Base-by-base conservation (phyloP, 2,113 vertebrate genomes). In the Poeciliopsis turrubarensis region DNA sequence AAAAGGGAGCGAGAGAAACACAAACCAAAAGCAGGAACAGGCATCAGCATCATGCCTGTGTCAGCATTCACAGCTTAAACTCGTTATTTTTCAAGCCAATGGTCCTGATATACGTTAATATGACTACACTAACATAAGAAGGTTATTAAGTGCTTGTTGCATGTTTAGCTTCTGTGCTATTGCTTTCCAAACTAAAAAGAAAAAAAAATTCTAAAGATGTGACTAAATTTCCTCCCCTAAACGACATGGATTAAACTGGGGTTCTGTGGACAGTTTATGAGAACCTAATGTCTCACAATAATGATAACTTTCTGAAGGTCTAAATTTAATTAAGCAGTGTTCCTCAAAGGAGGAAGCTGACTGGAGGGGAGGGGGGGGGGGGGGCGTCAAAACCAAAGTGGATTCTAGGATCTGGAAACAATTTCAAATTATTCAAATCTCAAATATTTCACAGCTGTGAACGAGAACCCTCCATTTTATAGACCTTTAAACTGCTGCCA, bases 1-100 rank as follows among this genome's bases (percentile, higher is more conserved):
- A 68, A 57, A 57, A 22, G 7, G 34, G 39, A 41, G 47, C 25
- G 47, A 54, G 78, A 85, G 86, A 83, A 76, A 31, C 72, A 77
- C 51, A 57, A 57, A 57, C 51, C 8, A n/a, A 57, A 89, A 91
- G 87, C 82, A 82, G 86, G 79, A 89, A 89, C 89, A 89, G 91
- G 84, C 88, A 66, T 83, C 71, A 76, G 87, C 74, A 60, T 78
- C 90, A 89, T 90, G 87, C 82, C 71, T 60, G 39, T 80, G 78
- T 76, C 47, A 87, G 66, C 86, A 89, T 88, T 87, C 81, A 69
- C 84, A 73, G 61, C 81, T 89, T 91, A 84, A 81, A 84, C 34
- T 30, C 57, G 37, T 72, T 86, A 84, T 39, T 78, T 37, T 80
- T 74, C 72, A 83, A 79, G 87, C 77, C 79, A 73, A 84, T 72